These are phyloP conservation scores for Acanthaster planci DNA, from an alignment of 35 echinoderm and acorn worm species.

Conservation along the genomic window DNA sequence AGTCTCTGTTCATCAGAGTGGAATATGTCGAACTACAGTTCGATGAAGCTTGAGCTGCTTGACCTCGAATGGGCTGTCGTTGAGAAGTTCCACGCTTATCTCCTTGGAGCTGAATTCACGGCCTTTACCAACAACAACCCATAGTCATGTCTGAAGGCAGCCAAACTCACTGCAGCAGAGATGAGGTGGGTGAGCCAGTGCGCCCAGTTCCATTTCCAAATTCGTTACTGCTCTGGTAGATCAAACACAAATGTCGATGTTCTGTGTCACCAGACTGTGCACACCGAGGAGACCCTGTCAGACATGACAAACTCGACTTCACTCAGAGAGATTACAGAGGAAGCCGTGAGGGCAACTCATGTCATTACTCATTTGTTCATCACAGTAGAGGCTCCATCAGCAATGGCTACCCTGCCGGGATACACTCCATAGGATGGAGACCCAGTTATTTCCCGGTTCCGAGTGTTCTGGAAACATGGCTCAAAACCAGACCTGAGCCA, in stretches of 20 bases:
- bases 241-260: conserved; percentile 34
- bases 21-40: conserved; percentile 65
- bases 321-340: not conserved
- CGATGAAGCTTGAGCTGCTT: conserved; percentile 70
- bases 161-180: conserved; percentile 30
- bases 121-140: too few relatives aligned
- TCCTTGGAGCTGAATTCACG: too few relatives aligned
- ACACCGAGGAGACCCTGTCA: not conserved
- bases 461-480: too few relatives aligned
- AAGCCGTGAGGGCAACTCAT: not conserved
- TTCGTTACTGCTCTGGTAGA: conserved; percentile 38
- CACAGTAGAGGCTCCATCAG: too few relatives aligned
- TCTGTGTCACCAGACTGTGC: conserved; percentile 25
- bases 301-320: not conserved
- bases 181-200: conserved; percentile 16
- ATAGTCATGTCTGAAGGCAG: too few relatives aligned
- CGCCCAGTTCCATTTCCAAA: conserved; percentile 32
- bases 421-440: too few relatives aligned
- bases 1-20: conserved; percentile 33
- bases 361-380: not conserved
- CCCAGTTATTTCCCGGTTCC: too few relatives aligned
- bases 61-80: conserved; percentile 63
- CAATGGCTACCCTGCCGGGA: too few relatives aligned
- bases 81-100: too few relatives aligned
- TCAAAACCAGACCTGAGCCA: conserved; percentile 9